Evolutionary conservation across 1,140 invertebrate species (phyloP).

Genomic region (Drosophila jambulina): DNA sequence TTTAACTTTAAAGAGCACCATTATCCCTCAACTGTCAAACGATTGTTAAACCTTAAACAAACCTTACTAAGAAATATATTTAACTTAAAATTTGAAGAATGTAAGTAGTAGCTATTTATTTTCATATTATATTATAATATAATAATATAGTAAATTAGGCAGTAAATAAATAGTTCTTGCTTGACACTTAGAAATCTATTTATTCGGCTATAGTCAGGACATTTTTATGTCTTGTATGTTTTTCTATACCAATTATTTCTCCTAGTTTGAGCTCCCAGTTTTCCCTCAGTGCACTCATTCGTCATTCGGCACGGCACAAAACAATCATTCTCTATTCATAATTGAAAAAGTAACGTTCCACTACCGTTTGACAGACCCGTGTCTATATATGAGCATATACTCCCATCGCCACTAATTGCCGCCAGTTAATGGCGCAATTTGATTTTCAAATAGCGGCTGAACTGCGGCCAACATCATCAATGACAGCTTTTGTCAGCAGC

Average conservation of each 20-base stretch:
- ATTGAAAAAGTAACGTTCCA: conserved; percentile 78
- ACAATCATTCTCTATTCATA: conserved; percentile 81
- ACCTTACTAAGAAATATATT: not conserved
- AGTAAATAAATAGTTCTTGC: not conserved
- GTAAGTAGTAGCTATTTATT: too few relatives aligned
- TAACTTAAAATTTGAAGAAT: not conserved
- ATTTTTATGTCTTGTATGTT: too few relatives aligned
- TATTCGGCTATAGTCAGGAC: too few relatives aligned
- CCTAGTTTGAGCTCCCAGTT: not conserved
- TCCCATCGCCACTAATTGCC: conserved; percentile 64
- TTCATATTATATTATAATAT: not conserved
- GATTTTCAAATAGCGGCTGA: conserved; percentile 71
- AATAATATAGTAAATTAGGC: not conserved
- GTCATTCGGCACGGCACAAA: conserved; percentile 51
- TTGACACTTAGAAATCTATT: not conserved
- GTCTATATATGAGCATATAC: conserved; percentile 24
- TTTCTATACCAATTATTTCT: not conserved
- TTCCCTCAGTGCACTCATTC: conserved; percentile 36
- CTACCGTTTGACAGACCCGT: conserved; percentile 71
- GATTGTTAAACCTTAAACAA: not conserved
- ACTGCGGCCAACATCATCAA: conserved; percentile 54
- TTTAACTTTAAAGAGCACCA: too few relatives aligned
- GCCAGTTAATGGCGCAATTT: conserved; percentile 79
- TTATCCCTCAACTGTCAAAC: not conserved
- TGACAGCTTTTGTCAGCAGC: conserved; percentile 83